A percentile compares a stretch with the other conserved stretches of the same genome.
Conservation (phyloP, 2,888 invertebrate species). For the Acronicta leporina region DNA sequence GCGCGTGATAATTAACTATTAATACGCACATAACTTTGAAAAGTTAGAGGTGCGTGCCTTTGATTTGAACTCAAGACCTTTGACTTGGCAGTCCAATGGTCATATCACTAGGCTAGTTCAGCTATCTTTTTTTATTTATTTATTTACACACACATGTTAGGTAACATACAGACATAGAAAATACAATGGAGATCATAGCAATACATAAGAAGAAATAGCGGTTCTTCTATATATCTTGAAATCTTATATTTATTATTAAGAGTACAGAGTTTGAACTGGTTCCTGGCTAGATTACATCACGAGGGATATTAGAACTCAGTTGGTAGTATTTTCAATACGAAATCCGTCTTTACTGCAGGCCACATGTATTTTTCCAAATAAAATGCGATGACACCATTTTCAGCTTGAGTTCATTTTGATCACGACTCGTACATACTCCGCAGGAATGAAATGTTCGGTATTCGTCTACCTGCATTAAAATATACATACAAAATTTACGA, state of each 20-base stretch:
- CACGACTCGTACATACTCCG: constrained; percentile 10
- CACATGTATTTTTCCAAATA: constrained; percentile 39
- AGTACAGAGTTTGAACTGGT: constrained; percentile 57
- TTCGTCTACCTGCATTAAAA: background rate
- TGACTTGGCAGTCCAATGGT: no score
- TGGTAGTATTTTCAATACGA: constrained; percentile 37
- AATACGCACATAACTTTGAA: no score
- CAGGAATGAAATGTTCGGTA: constrained; percentile 12
- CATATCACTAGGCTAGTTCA: no score
- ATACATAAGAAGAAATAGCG: no score
- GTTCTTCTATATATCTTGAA: no score
- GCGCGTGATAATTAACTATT: no score
- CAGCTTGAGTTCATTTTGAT: constrained; percentile 21
- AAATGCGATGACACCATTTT: constrained; percentile 28
- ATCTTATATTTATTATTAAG: constrained; percentile 65
- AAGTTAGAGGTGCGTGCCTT: no score
- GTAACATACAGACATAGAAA: no score
- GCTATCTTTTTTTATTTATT: no score
- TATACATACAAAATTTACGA: constrained; percentile 15
- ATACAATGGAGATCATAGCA: no score
- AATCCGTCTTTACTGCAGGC: constrained; percentile 34
- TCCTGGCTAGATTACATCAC: constrained; percentile 63
- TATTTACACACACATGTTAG: no score
- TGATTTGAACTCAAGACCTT: no score
- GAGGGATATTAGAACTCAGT: constrained; percentile 59